Percentiles rank a stretch among this genome's conserved stretches.
Conservation (phyloP, 2,797 vertebrate species). For the Lindbergichthys nudifrons region DNA sequence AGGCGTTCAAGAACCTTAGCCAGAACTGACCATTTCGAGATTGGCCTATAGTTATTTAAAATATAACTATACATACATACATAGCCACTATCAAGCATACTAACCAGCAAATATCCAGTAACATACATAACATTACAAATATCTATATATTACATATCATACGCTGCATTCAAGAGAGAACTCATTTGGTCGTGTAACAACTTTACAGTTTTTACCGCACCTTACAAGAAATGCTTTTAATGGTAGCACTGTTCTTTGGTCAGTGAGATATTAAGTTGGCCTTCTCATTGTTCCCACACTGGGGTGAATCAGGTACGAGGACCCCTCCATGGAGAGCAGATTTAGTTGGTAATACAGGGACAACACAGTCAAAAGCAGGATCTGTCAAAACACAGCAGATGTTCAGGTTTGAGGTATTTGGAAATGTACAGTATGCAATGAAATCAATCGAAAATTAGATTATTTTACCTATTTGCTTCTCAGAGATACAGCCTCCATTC, state of each 20-base stretch:
- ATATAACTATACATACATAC: slow-evolving; percentile 27
- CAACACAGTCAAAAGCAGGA: slow-evolving; percentile 7
- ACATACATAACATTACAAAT: slow-evolving; percentile 41
- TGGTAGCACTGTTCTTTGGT: neutral
- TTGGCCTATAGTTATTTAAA: too few species aligned
- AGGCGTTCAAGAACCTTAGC: too few species aligned
- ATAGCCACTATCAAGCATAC: slow-evolving; percentile 6
- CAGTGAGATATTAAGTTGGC: slow-evolving; percentile 61
- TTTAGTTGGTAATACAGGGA: slow-evolving; percentile 24
- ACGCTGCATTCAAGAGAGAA: slow-evolving; percentile 45
- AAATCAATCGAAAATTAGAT: neutral
- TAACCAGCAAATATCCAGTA: slow-evolving; percentile 2
- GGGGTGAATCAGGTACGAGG: slow-evolving; percentile 29
- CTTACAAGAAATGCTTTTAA: neutral
- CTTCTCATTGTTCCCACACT: slow-evolving; percentile 58
- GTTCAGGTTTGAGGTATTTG: neutral
- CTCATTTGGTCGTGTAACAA: slow-evolving; percentile 53
- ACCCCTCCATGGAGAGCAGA: neutral
- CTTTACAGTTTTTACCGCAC: slow-evolving; percentile 2
- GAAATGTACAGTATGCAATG: neutral
- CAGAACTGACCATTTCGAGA: too few species aligned
- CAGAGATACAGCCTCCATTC: neutral
- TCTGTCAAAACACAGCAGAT: slow-evolving; percentile 37
- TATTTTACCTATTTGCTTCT: slow-evolving; percentile 61
- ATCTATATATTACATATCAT: slow-evolving; percentile 1